Evolutionary conservation across 92 coral and sea anemone species (phyloP).

Genomic region (Anthopleura xanthogrammica): DNA sequence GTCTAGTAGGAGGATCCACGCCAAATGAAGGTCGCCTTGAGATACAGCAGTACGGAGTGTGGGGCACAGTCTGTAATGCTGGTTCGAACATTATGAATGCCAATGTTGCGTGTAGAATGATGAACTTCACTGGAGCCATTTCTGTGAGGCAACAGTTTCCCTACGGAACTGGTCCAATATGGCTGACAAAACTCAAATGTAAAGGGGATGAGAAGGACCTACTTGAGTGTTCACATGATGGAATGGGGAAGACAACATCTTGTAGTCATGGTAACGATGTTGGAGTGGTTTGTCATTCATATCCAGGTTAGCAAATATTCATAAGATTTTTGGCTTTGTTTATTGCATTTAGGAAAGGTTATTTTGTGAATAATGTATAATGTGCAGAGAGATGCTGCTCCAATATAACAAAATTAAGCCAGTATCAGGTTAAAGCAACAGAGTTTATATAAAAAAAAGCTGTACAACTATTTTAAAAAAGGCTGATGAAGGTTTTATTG

Average conservation of each 20-base stretch:
- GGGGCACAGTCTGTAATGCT: background rate
- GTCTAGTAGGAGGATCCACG: too few relatives aligned
- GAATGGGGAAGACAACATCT: constrained; percentile 5
- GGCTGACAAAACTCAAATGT: constrained; percentile 2
- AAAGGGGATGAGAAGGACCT: constrained; percentile 1
- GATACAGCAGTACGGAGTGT: constrained; percentile 8
- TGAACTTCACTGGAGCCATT: background rate
- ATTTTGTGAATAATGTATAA: too few relatives aligned
- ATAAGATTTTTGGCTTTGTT: background rate
- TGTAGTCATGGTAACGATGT: background rate
- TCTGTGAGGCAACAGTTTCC: background rate
- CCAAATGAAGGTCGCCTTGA: too few relatives aligned
- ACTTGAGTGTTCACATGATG: background rate
- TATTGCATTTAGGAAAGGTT: background rate
- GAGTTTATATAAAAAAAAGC: too few relatives aligned
- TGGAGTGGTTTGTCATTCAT: background rate
- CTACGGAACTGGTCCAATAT: background rate
- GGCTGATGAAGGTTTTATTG: too few relatives aligned
- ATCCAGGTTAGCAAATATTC: background rate
- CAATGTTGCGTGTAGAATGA: constrained; percentile 10
- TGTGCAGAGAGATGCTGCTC: too few relatives aligned
- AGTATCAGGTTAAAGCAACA: too few relatives aligned
- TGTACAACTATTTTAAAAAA: too few relatives aligned
- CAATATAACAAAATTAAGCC: too few relatives aligned
- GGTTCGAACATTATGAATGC: constrained; percentile 3